Base-by-base conservation (phyloP, 2,888 invertebrate genomes). In the Drosophila seclusa region DNA sequence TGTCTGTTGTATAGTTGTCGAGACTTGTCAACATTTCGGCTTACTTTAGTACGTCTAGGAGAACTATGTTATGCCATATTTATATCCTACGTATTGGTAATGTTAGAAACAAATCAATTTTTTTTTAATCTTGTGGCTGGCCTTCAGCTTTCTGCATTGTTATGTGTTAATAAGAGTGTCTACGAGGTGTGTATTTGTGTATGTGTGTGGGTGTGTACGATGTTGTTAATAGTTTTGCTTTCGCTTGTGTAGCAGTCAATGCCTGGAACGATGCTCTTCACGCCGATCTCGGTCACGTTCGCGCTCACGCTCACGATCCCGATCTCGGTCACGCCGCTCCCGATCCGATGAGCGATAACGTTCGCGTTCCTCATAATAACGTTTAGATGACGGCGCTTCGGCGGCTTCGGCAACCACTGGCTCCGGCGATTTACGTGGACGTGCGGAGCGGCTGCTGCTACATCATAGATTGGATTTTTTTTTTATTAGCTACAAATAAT, bases 321-420 rank as follows among this genome's bases (percentile, higher is more conserved):
- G 94, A 91, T 94, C 95, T 55, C 95, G 94, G 83, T 95, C 94
- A 73, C 95, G 94, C 36, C 95, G 94, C 93, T 95, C 96, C 90
- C 94, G 94, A 92, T 94, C 96, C 92, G 95, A 95, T 77, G 94
- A 94, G 61, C 96, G 95, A 94, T 98, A 97, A 74, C 97, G 95
- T 93, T 98, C 97, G 68, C 97, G 95, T 93, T 98, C 97, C 85
- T 98, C 97, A 93, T 98, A 97, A 94, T 98, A 98, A 40, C 94
- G 93, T 84, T 93, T 93, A 31, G 92, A 92, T n/a, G 91, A 91
- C 53, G 91, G 89, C 34, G 92, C 92, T 72, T 93, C 93, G 49
- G 91, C 92, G 69, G 92, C 89, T 50, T 92, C 90, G 67, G 93
- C 93, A 52, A 94, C 94, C 24, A 94, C 93, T 31, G 93, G 91